These are phyloP conservation scores for Trissolcus basalis DNA, from an alignment of 1,140 invertebrate genomes.

Conservation along the genomic window DNA sequence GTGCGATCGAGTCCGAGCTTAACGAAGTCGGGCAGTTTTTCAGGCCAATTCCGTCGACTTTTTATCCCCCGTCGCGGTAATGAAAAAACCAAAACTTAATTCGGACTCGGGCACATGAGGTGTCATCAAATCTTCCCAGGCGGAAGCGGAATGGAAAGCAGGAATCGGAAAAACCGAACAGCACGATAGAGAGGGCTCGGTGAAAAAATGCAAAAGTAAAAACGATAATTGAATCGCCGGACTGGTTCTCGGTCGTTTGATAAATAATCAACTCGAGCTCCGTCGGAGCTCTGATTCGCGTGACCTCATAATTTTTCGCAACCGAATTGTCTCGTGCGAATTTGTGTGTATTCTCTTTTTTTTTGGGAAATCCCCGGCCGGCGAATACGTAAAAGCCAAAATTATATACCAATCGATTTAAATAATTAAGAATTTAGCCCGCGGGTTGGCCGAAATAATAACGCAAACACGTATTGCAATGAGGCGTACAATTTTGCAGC, in stretches of 20 bases:
- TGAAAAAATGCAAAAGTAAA: background rate
- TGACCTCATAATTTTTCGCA: background rate
- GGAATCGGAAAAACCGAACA: conserved; percentile 2
- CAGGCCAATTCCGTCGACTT: background rate
- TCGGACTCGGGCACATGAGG: background rate
- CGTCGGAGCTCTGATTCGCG: background rate
- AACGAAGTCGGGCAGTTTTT: background rate
- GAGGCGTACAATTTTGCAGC: no score
- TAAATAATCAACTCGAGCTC: conserved; percentile 38
- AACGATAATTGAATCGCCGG: conserved; percentile 18
- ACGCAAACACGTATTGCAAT: no score
- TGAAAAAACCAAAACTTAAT: background rate
- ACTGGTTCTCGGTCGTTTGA: conserved; percentile 10
- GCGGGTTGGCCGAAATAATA: no score
- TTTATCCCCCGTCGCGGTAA: background rate
- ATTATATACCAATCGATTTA: no score
- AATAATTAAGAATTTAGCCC: no score
- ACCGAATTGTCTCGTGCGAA: conserved; percentile 7
- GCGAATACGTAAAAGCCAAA: no score
- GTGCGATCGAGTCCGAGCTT: background rate
- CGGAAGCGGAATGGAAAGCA: conserved; percentile 3
- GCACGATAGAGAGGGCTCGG: background rate
- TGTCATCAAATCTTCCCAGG: conserved; percentile 1
- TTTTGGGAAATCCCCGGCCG: no score
- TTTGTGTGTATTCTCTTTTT: conserved; percentile 16